A percentile compares a stretch with the other conserved stretches of the same genome.
Conservation (phyloP, 1,140 invertebrate species). For the Drosophila melanica region DNA sequence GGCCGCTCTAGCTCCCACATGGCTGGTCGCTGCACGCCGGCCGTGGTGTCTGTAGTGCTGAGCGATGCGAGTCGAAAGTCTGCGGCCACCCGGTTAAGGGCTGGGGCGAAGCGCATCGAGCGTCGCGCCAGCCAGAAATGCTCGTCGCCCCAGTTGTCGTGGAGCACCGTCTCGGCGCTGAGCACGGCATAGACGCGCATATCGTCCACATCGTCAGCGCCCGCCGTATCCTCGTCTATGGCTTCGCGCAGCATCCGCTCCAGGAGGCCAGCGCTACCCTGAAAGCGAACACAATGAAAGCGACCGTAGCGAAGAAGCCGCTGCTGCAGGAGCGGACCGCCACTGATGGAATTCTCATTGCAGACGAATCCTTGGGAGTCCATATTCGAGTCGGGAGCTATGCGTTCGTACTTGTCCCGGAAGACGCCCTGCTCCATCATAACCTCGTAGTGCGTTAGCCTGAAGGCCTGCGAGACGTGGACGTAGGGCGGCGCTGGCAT, state of each 20-base stretch:
- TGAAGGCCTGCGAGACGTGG: conserved; percentile 89
- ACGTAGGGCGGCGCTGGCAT: conserved; percentile 52
- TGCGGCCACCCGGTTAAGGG: conserved; percentile 89
- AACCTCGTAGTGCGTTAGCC: conserved; percentile 94
- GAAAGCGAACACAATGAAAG: conserved; percentile 92
- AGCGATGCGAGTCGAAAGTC: conserved; percentile 89
- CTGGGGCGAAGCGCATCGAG: conserved; percentile 94
- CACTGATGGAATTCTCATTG: conserved; percentile 57
- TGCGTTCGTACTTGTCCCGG: conserved; percentile 91
- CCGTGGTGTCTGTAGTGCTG: conserved; percentile 85
- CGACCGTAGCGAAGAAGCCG: conserved; percentile 84
- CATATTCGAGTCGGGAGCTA: conserved; percentile 84
- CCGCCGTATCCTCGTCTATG: conserved; percentile 59
- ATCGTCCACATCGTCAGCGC: conserved; percentile 38
- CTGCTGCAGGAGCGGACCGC: conserved; percentile 66
- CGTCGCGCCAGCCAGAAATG: conserved; percentile 94
- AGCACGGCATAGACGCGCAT: conserved; percentile 89
- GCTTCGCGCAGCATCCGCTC: conserved; percentile 84
- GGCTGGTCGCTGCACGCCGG: conserved; percentile 79
- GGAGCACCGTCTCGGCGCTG: conserved; percentile 94
- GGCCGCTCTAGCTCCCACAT: conserved; percentile 76
- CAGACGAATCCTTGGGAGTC: conserved; percentile 25
- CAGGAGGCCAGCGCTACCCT: conserved; percentile 90
- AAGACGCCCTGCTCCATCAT: conserved; percentile 93
- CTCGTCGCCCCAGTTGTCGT: conserved; percentile 92